Evolutionary conservation across 2,888 invertebrate genomes (phyloP), one percentile per base, ranked within the genome.

Genomic region (Pammene aurita): DNA sequence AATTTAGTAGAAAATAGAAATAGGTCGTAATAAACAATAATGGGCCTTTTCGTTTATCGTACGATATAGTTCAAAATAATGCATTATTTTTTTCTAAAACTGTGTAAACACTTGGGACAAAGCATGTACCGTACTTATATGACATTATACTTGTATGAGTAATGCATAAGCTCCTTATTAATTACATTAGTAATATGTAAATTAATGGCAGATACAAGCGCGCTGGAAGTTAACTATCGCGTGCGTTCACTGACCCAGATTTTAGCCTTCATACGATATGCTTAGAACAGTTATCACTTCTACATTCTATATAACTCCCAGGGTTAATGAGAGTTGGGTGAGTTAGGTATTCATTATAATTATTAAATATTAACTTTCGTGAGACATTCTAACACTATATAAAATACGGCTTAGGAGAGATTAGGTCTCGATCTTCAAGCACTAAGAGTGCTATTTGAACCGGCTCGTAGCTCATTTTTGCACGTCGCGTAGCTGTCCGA

Each of bases 201-300:
- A 67, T 67, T 48, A 62, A 56, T 48, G 34, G 48, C 55, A 67
- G 62, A 62, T 56, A 63, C 56, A 58, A 52, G 18, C 50, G n/a
- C 35, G 46, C 46, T 55, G 48, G 16, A 56, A 62, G 67, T 56
- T 62, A 11, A 44, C 42, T 48, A 66, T 67, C 62, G 67, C 67
- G 67, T 67, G 67, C 67, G 58, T 35, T 42, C 42, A 66, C 52
- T 67, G 67, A 62, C 62, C 56, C 62, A 57, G 62, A 67, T 67
- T 67, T 67, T 50, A 67, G 35, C 16, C 57, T 57, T 67, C 50
- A 61, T 63, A 57, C 42, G 44, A 42, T 42, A 67, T 48, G 41
- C 34, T 50, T 16, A 10, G 44, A 35, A 48, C 16, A 48, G 38
- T 62, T 50, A 62, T 62, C 62, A 52, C 41, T 62, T 52, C 50